Conservation (phyloP, 2,797 vertebrate species). For the Momotus momota region DNA sequence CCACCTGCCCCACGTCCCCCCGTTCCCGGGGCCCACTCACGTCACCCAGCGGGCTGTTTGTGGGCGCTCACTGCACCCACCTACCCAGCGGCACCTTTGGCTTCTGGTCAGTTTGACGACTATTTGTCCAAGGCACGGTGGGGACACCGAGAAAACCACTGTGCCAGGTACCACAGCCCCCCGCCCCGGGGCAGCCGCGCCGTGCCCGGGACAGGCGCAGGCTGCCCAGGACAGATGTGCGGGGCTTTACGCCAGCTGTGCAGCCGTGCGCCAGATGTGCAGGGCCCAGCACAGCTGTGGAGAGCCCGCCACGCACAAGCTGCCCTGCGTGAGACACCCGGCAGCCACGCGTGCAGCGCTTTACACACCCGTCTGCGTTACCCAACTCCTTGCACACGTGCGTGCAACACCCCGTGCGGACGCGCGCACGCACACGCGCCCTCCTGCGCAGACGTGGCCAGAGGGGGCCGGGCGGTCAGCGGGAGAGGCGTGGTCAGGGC, state of each 20-base stretch:
- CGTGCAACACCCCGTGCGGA: not conserved
- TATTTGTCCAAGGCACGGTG: no score
- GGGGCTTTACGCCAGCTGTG: not conserved
- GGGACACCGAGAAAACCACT: no score
- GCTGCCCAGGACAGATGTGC: not conserved
- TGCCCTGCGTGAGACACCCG: not conserved
- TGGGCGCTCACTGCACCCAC: not conserved
- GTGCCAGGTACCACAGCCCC: not conserved
- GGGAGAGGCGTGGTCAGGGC: no score
- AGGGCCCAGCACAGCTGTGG: not conserved
- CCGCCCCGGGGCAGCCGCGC: not conserved
- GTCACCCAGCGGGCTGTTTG: no score
- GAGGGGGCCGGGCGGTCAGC: not conserved
- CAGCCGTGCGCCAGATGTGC: not conserved
- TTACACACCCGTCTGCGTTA: no score
- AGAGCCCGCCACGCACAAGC: not conserved
- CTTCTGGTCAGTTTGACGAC: no score
- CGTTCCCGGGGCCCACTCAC: fast-evolving
- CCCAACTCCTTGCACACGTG: no score
- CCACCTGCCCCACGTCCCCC: no score
- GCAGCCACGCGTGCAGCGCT: not conserved
- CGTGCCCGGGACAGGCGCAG: not conserved
- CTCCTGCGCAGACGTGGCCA: not conserved
- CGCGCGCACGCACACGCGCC: no score
- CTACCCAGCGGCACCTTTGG: no score